phyloP scores from a whole-genome alignment of 2,113 vertebrate species.

The Oceanodroma tethys region DNA sequence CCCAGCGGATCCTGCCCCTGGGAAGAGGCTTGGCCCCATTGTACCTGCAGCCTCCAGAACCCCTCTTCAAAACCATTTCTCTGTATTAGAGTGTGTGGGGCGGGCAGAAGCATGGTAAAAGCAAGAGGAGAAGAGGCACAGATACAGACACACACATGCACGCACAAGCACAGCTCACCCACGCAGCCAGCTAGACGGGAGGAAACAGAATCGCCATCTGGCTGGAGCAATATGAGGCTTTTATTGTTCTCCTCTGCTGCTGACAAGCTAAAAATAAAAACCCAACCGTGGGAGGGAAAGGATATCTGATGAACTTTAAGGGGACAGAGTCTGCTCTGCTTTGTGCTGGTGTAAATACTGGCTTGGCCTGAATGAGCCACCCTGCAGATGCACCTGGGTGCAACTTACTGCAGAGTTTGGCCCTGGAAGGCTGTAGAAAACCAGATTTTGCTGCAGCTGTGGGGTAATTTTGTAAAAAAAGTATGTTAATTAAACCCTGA shows the following conservation, averaged over 20 bases:
- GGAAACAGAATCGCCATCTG: background rate
- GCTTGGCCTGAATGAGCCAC: background rate
- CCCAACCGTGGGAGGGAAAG: background rate
- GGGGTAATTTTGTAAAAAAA: background rate
- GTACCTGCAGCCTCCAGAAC: background rate
- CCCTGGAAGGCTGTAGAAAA: background rate
- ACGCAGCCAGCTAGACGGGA: rapidly evolving
- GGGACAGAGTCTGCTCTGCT: background rate
- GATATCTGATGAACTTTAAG: background rate
- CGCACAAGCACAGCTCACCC: background rate
- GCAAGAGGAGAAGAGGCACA: background rate
- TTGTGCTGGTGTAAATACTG: background rate
- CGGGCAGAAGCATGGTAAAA: background rate
- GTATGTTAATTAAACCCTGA: background rate
- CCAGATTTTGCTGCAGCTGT: conserved; percentile 17
- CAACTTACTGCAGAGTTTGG: background rate
- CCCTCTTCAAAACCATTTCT: background rate
- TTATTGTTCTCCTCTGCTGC: background rate
- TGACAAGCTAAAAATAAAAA: conserved; percentile 20
- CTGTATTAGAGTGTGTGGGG: background rate
- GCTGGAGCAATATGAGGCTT: background rate
- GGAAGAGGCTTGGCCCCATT: background rate
- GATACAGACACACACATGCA: too few relatives aligned
- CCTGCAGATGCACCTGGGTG: background rate
- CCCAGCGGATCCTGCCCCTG: rapidly evolving